Conservation (phyloP, 2,888 invertebrate species). For the Cheilosia scutellata region DNA sequence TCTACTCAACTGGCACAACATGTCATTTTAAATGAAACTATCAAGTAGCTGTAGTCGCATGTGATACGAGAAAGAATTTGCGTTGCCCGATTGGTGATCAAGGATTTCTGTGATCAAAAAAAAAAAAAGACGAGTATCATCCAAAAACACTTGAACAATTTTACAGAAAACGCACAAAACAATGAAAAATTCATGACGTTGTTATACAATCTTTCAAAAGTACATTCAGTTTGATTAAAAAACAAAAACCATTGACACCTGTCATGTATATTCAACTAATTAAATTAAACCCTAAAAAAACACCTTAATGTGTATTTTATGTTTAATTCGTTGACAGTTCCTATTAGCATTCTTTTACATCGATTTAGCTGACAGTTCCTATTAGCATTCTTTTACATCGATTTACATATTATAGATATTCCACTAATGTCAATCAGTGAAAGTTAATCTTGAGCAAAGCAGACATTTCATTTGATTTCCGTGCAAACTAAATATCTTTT, state of each 20-base stretch:
- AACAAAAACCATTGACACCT: background rate
- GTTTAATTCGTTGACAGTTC: slow-evolving; percentile 1
- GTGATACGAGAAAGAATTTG: too few species aligned
- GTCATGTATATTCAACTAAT: slow-evolving; percentile 17
- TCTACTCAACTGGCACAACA: too few species aligned
- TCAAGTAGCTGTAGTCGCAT: too few species aligned
- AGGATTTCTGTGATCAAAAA: too few species aligned
- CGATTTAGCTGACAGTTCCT: slow-evolving; percentile 12
- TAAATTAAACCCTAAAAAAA: background rate
- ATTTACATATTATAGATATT: slow-evolving; percentile 17
- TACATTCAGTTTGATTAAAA: background rate
- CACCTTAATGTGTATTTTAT: background rate
- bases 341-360: slow-evolving; percentile 28
- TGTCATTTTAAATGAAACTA: too few species aligned
- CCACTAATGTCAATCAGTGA: slow-evolving; percentile 54
- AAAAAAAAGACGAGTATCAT: too few species aligned
- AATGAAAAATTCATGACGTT: background rate
- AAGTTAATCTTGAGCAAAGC: slow-evolving; percentile 17
- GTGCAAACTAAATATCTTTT: background rate
- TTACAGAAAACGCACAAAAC: background rate
- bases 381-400: slow-evolving; percentile 26
- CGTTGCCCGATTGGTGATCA: too few species aligned
- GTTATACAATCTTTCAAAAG: background rate
- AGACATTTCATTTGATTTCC: background rate
- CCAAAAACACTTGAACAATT: too few species aligned